These are phyloP conservation scores for Apis laboriosa DNA, from an alignment of 1,140 invertebrate genomes.

Conservation along the genomic window DNA sequence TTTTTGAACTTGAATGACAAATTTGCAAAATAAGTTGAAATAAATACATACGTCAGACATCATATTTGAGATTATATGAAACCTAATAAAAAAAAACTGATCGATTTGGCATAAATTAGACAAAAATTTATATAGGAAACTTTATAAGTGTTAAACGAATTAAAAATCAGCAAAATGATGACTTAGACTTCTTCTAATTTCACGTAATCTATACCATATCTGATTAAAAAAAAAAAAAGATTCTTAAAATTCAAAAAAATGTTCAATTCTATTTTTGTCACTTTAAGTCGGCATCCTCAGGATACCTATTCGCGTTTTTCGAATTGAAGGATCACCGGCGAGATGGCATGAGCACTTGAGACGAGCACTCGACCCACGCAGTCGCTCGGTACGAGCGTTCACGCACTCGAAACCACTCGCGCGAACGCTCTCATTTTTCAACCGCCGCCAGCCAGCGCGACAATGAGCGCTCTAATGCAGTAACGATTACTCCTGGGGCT, in stretches of 20 bases:
- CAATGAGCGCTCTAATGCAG: slow-evolving; percentile 57
- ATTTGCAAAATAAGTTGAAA: too few species aligned
- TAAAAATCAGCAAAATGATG: too few species aligned
- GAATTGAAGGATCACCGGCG: slow-evolving; percentile 9
- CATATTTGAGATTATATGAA: too few species aligned
- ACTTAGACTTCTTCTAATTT: too few species aligned
- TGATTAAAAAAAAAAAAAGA: too few species aligned
- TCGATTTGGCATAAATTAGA: too few species aligned
- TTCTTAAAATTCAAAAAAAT: not conserved
- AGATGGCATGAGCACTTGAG: slow-evolving; percentile 44
- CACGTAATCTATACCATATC: too few species aligned
- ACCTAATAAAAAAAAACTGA: too few species aligned
- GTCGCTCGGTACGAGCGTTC: slow-evolving; percentile 37
- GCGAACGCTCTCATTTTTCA: slow-evolving; percentile 58
- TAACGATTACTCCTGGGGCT: slow-evolving; percentile 54
- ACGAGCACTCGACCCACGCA: slow-evolving; percentile 47
- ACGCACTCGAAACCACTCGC: slow-evolving; percentile 48
- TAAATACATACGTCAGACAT: too few species aligned
- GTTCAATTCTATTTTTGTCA: not conserved
- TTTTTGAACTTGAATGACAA: too few species aligned
- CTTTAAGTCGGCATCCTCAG: not conserved
- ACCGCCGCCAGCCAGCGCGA: slow-evolving; percentile 33
- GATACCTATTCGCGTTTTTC: slow-evolving; percentile 25
- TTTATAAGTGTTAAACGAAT: too few species aligned
- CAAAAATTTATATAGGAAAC: too few species aligned